Evolutionary conservation across 2,797 vertebrate species (phyloP).

Genomic region (Rhabdophis nuchalis): DNA sequence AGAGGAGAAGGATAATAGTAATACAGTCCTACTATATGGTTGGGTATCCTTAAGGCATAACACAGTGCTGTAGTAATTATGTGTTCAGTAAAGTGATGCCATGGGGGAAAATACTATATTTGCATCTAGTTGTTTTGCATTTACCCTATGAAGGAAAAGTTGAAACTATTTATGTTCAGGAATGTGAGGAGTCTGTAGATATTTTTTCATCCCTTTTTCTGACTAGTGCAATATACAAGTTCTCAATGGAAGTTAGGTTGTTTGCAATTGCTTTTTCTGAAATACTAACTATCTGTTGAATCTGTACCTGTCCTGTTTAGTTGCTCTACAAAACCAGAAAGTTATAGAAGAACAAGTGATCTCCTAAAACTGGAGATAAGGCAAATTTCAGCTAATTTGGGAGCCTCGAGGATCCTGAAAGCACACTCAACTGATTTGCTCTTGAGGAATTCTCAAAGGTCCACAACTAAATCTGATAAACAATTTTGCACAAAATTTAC

Average conservation of each 20-base stretch:
- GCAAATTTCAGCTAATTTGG: not conserved
- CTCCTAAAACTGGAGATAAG: not conserved
- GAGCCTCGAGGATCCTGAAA: not conserved
- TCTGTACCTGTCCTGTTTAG: too few relatives aligned
- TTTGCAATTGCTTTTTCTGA: too few relatives aligned
- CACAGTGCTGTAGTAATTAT: not conserved
- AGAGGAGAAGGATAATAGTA: not conserved
- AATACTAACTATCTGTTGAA: too few relatives aligned
- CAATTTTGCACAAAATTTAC: not conserved
- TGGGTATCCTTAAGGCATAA: not conserved
- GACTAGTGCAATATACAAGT: not conserved
- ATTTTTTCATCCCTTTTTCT: not conserved
- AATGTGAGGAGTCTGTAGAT: not conserved
- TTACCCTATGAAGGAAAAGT: not conserved
- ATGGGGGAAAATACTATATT: not conserved
- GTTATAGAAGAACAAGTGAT: not conserved
- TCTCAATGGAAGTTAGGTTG: not conserved
- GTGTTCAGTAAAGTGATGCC: not conserved
- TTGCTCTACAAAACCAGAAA: too few relatives aligned
- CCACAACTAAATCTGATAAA: not conserved
- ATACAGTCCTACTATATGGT: not conserved
- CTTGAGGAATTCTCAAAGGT: not conserved
- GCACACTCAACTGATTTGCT: not conserved
- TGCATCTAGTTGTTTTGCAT: not conserved
- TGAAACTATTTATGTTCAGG: not conserved